phyloP scores from a whole-genome alignment of 2,113 vertebrate genomes.

The Calyptomena viridis region DNA sequence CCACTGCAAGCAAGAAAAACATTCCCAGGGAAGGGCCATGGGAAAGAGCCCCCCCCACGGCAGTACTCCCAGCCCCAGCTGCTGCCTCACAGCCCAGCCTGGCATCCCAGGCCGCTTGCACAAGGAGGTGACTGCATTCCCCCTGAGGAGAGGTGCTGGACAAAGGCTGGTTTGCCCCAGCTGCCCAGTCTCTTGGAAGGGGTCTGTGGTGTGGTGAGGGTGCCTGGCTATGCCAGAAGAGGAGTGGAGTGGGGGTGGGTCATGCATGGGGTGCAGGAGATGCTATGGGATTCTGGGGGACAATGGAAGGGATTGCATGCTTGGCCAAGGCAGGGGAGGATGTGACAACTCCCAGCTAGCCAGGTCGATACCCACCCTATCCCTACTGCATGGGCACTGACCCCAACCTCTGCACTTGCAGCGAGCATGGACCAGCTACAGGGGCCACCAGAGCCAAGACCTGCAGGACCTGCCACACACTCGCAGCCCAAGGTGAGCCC shows the following conservation, averaged over 20 bases:
- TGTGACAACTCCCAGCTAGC: neutral
- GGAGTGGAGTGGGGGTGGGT: neutral
- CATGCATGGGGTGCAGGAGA: neutral
- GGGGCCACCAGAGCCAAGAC: conserved; percentile 26
- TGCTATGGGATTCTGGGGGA: neutral
- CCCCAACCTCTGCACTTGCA: conserved; percentile 40
- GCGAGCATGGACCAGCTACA: conserved; percentile 57
- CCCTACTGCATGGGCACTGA: neutral
- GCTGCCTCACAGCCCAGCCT: neutral
- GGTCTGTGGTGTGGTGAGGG: rapidly evolving
- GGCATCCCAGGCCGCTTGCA: neutral
- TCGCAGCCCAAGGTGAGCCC: conserved; percentile 52
- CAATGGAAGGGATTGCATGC: rapidly evolving
- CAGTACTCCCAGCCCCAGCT: neutral
- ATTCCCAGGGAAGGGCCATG: conserved; percentile 50
- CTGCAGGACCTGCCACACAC: neutral
- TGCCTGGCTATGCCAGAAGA: neutral
- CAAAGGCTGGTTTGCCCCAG: neutral
- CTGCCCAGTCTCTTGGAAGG: neutral
- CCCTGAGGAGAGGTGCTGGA: neutral
- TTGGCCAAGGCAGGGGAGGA: neutral
- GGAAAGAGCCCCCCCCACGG: neutral
- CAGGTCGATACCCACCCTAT: neutral
- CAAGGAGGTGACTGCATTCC: neutral
- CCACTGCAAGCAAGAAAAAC: conserved; percentile 27